Base-by-base conservation (phyloP, 2,797 vertebrate species). In the Sebastes reedi region DNA sequence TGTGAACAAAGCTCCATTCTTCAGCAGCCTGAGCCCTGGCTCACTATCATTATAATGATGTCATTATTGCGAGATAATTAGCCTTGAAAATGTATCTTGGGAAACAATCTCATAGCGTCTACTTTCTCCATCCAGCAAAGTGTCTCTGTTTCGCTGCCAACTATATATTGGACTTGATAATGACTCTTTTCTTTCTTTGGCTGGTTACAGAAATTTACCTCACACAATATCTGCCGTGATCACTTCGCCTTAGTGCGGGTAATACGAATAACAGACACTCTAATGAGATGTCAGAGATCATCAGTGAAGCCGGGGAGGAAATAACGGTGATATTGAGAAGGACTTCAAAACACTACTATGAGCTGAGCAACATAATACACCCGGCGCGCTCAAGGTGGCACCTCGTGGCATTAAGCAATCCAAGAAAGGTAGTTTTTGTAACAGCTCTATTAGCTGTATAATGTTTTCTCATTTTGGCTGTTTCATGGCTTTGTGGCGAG, bases 51-150 rank as follows among this genome's bases (percentile, higher is more conserved):
- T 85, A 85, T 89, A 87, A 91, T 83, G 70, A 91, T 88, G 77
- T 91, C 80, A 91, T 93, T 90, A 92, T 83, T 86, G 79, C 25
- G 50, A 90, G 85, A 89, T 87, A 94, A 93, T 90, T 93, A 88
- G 86, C 77, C 81, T 89, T 84, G 81, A 88, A 92, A 86, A 90
- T 77, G 66, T 77, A 85, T 92, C 83, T 84, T 46, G 83, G 84
- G 85, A 89, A 88, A 87, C 82, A 82, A 84, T 87, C 89, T 84
- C 72, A 76, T 75, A 73, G 82, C 69, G 70, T 84, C 77, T 69
- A 72, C 77, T 85, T 79, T 83, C 72, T 86, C 80, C 70, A 80
- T 74, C 39, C 39, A 87, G 81, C 79, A 77, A 74, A 88, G 81
- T 79, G 67, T 84, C 67, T 81, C 64, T 84, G 83, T 90, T 90